Evolutionary conservation across 2,797 vertebrate genomes (phyloP), one percentile per base, ranked within the genome.

Genomic region (Labroides dimidiatus): DNA sequence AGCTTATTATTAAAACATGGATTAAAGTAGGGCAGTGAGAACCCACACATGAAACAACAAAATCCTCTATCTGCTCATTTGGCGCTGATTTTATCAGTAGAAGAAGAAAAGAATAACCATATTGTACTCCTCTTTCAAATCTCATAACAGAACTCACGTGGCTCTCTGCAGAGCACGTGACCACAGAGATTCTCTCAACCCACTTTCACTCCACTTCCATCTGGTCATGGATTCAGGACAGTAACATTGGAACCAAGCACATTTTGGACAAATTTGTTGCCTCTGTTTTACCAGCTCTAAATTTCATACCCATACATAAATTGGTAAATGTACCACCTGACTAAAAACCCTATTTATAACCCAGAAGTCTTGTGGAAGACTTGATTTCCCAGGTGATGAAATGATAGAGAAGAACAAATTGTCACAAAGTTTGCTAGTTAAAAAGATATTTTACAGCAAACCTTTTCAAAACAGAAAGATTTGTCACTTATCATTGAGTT

Each of bases 401-500:
- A 58, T 42, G 6, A 52, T 50, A 45, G 70, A 70, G 47, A 44
- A n/a, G 33, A 51, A 69, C 64, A 27, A 55, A 71, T 64, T 52
- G 33, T 27, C 17, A 14, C 9, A 27, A 24, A 41, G 49, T 71
- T 71, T 60, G 24, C 11, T 48, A 52, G 37, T 50, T 66, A 9
- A 65, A 68, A 59, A 53, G 49, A 16, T 52, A 19, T 53, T 45
- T 50, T 48, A 64, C 17, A 77, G 64, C 65, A 79, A 78, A 71
- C 19, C 53, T 66, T 59, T 78, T 64, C n/a, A 51, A 17, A 17
- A 65, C 43, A 75, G 52, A 71, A 39, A 30, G 45, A 41, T 15
- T 47, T 61, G 72, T 65, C 59, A 57, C 69, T 67, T 36, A 50
- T 56, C 58, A 65, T 37, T 83, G 63, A 85, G 77, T 77, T 70